These are phyloP conservation scores for Drosophila colorata DNA, from an alignment of 2,888 invertebrate genomes.

Conservation along the genomic window DNA sequence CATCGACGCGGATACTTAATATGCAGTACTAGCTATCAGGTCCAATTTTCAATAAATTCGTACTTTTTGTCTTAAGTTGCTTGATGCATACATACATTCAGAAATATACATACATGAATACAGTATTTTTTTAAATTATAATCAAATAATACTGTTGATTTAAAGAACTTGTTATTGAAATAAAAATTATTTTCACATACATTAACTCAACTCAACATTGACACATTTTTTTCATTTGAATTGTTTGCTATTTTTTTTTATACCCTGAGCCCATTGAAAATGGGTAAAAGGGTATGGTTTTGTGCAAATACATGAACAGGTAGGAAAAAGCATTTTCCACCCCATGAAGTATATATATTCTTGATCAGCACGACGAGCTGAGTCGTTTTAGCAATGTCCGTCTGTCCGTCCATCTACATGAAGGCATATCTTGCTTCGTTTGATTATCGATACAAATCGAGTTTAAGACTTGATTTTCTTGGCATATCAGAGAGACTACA, in stretches of 20 bases:
- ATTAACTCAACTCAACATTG: neutral
- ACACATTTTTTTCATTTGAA: neutral
- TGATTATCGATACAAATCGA: too few relatives aligned
- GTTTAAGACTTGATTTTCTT: too few relatives aligned
- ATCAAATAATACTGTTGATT: conserved; percentile 12
- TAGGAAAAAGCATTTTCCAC: too few relatives aligned
- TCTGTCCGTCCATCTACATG: too few relatives aligned
- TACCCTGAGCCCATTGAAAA: too few relatives aligned
- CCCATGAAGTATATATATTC: too few relatives aligned
- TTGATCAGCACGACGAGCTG: too few relatives aligned
- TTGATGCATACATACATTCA: neutral
- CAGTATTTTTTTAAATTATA: neutral
- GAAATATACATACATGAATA: neutral
- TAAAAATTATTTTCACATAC: neutral
- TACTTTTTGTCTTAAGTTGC: conserved; percentile 33
- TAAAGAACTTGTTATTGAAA: conserved; percentile 5
- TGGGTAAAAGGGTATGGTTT: too few relatives aligned
- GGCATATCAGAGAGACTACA: too few relatives aligned
- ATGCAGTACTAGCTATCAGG: conserved; percentile 62
- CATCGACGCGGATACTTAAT: conserved; percentile 19
- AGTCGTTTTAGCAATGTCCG: too few relatives aligned
- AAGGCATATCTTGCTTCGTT: too few relatives aligned
- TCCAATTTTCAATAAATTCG: conserved; percentile 78
- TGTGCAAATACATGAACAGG: too few relatives aligned
- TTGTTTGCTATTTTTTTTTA: neutral